Percentiles rank a stretch among this genome's conserved stretches.
Evolutionary conservation across 2,797 vertebrate species (phyloP).

Genomic region (Labroides dimidiatus): DNA sequence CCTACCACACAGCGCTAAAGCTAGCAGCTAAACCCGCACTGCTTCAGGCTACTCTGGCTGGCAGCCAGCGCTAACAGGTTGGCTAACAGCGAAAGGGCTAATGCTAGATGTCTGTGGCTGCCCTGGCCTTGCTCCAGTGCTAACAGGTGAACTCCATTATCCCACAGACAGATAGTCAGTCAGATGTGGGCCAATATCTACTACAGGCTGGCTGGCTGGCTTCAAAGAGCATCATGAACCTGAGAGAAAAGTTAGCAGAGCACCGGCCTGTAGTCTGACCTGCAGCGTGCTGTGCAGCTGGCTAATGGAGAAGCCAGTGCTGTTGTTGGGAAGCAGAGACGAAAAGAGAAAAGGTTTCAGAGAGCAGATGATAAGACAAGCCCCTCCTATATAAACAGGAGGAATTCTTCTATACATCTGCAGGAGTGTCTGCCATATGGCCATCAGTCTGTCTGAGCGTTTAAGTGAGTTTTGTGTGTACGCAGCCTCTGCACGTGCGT

Average conservation of each 20-base stretch:
- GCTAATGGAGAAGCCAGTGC: conserved; percentile 44
- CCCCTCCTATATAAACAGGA: conserved; percentile 45
- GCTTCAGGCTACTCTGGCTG: conserved; percentile 76
- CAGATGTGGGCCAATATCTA: conserved; percentile 74
- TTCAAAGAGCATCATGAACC: conserved; percentile 69
- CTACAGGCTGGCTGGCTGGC: conserved; percentile 61
- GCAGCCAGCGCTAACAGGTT: conserved; percentile 79
- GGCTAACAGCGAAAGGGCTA: conserved; percentile 71
- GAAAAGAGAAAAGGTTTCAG: conserved; percentile 36
- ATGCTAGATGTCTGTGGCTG: conserved; percentile 74
- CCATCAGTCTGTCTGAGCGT: conserved; percentile 35
- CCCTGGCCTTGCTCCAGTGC: conserved; percentile 79
- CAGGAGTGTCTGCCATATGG: conserved; percentile 66
- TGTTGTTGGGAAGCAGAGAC: conserved; percentile 33
- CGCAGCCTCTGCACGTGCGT: conserved; percentile 10
- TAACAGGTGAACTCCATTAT: conserved; percentile 84
- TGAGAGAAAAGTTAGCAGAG: conserved; percentile 47
- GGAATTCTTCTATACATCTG: conserved; percentile 39
- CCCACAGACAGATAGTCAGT: conserved; percentile 69
- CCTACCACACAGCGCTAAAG: conserved; percentile 43
- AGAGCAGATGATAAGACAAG: conserved; percentile 59
- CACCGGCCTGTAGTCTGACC: conserved; percentile 45
- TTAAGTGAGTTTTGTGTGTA: conserved; percentile 11
- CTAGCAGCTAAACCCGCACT: conserved; percentile 56
- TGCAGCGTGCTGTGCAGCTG: conserved; percentile 44